These are phyloP conservation scores for Anoplopoma fimbria DNA, from an alignment of 2,113 vertebrate species.

Conservation along the genomic window DNA sequence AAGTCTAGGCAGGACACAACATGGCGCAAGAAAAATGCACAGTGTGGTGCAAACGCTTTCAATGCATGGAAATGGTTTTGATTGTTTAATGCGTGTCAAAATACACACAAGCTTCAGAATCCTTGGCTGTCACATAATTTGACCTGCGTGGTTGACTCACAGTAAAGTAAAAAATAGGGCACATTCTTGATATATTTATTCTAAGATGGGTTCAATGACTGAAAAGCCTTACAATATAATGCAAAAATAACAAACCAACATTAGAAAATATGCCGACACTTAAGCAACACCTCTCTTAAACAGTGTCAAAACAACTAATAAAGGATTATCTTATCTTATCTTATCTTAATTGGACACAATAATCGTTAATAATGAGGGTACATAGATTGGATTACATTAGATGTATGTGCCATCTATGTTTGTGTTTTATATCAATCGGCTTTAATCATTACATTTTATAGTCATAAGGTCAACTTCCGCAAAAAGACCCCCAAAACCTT, in stretches of 20 bases:
- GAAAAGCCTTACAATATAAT: not conserved
- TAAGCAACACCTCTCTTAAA: not conserved
- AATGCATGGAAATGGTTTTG: conserved; percentile 1
- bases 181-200: not conserved
- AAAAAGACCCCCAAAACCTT: no score
- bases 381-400: not conserved
- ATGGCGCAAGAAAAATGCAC: not conserved
- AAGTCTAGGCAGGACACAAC: conserved; percentile 3
- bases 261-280: not conserved
- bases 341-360: not conserved
- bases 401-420: not conserved
- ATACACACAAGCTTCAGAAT: conserved; percentile 14
- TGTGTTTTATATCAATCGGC: no score
- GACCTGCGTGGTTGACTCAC: not conserved
- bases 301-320: not conserved
- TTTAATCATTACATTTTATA: no score
- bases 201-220: not conserved
- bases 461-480: no score
- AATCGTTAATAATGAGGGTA: not conserved
- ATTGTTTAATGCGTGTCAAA: conserved; percentile 11
- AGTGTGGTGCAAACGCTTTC: conserved; percentile 5
- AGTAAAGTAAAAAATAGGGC: not conserved
- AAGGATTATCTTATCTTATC: no score
- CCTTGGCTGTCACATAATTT: not conserved
- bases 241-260: not conserved